Conservation (phyloP, 1,140 invertebrate genomes). For the Hylaeus anthracinus region DNA sequence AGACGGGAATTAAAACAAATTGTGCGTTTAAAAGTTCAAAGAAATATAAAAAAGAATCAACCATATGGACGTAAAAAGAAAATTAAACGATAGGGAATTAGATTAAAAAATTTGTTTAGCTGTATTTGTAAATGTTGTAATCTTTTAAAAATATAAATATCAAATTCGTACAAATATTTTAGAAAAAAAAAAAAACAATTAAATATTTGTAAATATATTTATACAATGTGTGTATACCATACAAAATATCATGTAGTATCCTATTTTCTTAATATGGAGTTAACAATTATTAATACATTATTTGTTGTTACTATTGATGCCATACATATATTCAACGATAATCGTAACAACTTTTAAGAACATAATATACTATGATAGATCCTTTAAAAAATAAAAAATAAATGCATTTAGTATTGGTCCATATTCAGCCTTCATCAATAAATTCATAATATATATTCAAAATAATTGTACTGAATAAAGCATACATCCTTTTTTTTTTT, state of each 20-base stretch:
- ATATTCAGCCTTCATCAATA: neutral
- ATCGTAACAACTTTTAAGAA: neutral
- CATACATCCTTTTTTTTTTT: neutral
- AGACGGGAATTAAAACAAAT: slow-evolving; percentile 83
- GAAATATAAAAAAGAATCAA: slow-evolving; percentile 81
- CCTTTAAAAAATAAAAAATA: neutral
- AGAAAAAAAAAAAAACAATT: slow-evolving; percentile 9
- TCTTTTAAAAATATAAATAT: slow-evolving; percentile 9
- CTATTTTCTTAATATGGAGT: neutral
- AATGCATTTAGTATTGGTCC: neutral
- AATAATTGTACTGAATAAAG: neutral
- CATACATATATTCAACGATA: neutral
- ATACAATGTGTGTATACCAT: neutral
- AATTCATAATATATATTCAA: neutral
- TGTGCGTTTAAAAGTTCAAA: slow-evolving; percentile 83
- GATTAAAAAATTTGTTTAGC: neutral
- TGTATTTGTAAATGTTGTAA: neutral
- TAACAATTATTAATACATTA: neutral
- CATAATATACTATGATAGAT: neutral
- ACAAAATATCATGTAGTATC: slow-evolving; percentile 21
- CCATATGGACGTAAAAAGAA: slow-evolving; percentile 61
- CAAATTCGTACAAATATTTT: neutral
- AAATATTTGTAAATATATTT: slow-evolving; percentile 10
- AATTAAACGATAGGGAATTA: slow-evolving; percentile 25
- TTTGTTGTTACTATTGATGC: neutral